A percentile compares a stretch with the other conserved stretches of the same genome.
Conservation (phyloP, 2,888 invertebrate genomes). For the Hypercompe scribonia region DNA sequence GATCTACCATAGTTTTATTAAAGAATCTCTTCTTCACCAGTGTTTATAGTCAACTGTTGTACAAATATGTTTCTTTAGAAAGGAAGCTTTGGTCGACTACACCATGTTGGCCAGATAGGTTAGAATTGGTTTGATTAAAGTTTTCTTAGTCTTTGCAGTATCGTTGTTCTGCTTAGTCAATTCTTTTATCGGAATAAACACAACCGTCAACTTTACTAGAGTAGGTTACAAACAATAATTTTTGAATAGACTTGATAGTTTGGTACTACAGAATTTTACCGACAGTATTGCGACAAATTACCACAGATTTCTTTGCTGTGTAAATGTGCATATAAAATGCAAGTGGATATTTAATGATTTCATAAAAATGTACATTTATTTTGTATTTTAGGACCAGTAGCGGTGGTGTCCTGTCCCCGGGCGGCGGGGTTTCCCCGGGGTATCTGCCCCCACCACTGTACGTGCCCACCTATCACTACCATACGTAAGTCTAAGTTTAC, state of each 20-base stretch:
- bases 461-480: constrained; percentile 84
- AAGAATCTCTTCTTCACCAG: constrained; percentile 12
- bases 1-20: constrained; percentile 20
- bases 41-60: no score
- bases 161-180: no score
- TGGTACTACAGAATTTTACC: neutral
- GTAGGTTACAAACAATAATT: neutral
- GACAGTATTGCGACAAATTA: neutral
- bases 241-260: no score
- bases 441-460: constrained; percentile 81
- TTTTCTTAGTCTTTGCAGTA: no score
- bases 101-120: no score
- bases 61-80: no score
- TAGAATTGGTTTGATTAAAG: no score
- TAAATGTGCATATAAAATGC: neutral
- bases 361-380: neutral
- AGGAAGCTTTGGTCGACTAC: no score
- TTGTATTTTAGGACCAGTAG: constrained; percentile 65
- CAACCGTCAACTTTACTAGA: neutral
- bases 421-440: constrained; percentile 81
- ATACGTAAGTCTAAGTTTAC: constrained; percentile 73
- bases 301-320: neutral
- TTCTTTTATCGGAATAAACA: neutral
- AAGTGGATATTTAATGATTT: neutral
- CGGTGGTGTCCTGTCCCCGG: constrained; percentile 81